These are phyloP conservation scores for Steinernema carpocapsae DNA, from an alignment of 2,888 invertebrate species.

Conservation along the genomic window DNA sequence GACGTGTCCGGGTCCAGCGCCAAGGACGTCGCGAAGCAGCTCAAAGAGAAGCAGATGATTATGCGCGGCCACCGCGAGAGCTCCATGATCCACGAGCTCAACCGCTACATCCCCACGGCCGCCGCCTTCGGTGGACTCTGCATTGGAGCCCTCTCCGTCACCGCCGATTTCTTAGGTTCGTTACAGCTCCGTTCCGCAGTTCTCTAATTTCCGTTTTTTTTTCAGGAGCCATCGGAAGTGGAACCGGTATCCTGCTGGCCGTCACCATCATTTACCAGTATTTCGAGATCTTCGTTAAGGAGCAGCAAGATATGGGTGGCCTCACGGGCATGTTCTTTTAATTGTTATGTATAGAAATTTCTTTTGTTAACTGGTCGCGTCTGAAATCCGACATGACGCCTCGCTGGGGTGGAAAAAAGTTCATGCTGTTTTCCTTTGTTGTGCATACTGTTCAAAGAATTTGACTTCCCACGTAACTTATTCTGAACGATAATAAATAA, in stretches of 20 bases:
- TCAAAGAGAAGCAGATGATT: constrained; percentile 99
- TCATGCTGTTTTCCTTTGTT: constrained; percentile 8
- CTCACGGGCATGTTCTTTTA: constrained; percentile 96
- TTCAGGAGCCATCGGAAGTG: constrained; percentile 84
- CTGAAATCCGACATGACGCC: background rate
- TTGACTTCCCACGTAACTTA: background rate
- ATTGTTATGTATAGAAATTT: constrained; percentile 10
- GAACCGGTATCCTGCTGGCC: constrained; percentile 94
- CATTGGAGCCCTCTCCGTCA: constrained; percentile 93
- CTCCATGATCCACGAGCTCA: constrained; percentile 97
- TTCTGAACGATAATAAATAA: constrained; percentile 11
- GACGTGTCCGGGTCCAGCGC: constrained; percentile 98
- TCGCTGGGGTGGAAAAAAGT: background rate
- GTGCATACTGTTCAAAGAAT: constrained; percentile 20
- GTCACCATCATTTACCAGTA: constrained; percentile 99
- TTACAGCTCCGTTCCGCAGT: background rate
- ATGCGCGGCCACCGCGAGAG: constrained; percentile 98
- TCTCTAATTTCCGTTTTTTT: constrained; percentile 15
- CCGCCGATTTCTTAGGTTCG: constrained; percentile 90
- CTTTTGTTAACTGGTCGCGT: constrained; percentile 28
- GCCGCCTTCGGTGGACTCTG: constrained; percentile 97
- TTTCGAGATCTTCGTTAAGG: constrained; percentile 99
- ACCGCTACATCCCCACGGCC: constrained; percentile 94
- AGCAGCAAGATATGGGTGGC: constrained; percentile 98
- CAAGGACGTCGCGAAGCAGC: constrained; percentile 94